A percentile compares a stretch with the other conserved stretches of the same genome.
These are phyloP conservation scores for Propithecus deckenii DNA, from an alignment of 2,797 vertebrate species.

Conservation along the genomic window DNA sequence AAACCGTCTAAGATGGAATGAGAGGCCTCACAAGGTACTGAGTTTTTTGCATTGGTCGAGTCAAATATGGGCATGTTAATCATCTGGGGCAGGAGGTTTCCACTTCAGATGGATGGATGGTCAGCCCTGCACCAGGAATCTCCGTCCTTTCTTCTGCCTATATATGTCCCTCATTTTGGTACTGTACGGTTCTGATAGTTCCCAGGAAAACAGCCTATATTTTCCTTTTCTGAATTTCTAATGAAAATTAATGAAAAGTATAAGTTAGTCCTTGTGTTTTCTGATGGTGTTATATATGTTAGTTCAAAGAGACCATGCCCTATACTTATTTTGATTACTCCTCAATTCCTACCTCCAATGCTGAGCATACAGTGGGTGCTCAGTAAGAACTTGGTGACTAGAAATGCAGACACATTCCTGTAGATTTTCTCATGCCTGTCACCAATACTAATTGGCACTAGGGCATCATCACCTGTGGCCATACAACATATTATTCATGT, in stretches of 20 bases:
- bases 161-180: background rate
- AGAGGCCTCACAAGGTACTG: background rate
- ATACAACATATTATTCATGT: background rate
- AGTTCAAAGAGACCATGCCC: background rate
- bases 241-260: background rate
- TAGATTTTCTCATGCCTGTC: background rate
- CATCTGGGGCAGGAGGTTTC: background rate
- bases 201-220: background rate
- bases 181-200: background rate
- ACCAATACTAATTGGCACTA: background rate
- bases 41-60: background rate
- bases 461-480: background rate
- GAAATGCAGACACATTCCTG: conserved; percentile 20
- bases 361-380: background rate
- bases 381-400: background rate
- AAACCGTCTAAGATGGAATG: background rate
- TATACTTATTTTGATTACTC: background rate
- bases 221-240: background rate
- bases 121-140: background rate
- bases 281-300: background rate
- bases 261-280: background rate
- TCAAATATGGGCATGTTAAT: background rate
- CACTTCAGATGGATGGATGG: background rate
- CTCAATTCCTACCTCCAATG: background rate
- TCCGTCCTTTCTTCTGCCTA: background rate